Base-by-base conservation (phyloP, 2,113 vertebrate genomes). In the Microtus pennsylvanicus region DNA sequence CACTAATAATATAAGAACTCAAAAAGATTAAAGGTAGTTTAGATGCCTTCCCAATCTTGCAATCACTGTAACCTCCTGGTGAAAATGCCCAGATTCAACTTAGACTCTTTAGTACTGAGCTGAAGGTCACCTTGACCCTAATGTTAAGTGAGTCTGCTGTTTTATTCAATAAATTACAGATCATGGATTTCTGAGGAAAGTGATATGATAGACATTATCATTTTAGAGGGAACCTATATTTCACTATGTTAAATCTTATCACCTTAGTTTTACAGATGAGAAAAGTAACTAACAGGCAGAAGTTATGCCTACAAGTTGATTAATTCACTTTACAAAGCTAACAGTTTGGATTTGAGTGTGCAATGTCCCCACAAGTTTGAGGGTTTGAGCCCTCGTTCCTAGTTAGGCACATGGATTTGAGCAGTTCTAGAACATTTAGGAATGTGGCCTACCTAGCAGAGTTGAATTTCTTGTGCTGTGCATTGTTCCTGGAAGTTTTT, bases 221-320 rank as follows among this genome's bases (percentile, higher is more conserved):
- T 58, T 93, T 93, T 88, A 72, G 7, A 77, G n/a, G 58, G 1
- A 7, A 69, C 7, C 11, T 14, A n/a, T 13, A 4, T 96, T 94
- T 91, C 17, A 63, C 89, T 77, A 78, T 69, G 5, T 24, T 74
- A 33, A 28, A 3, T 86, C 67, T 10, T 21, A 0, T 77, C 24
- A 87, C 19, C 8, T 95, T 35, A 77, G 28, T 93, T 86, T 96
- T 89, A 69, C 14, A 90, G 4, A 21, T 85, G 28, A 94, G 35
- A 12, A 65, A 67, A 52, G 74, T 28, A 33, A 90, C 30, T 28
- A n/a, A 78, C 7, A 78, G 10, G 0, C 2, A 22, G 21, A 35
- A 77, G 70, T 50, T 52, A 85, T 8, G 2, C 8, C 33, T 28
- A 28, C 7, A 75, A 8, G 9, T 2, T 90, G 30, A 81, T 72